phyloP scores from a whole-genome alignment of 2,797 vertebrate species.

The Emys orbicularis region DNA sequence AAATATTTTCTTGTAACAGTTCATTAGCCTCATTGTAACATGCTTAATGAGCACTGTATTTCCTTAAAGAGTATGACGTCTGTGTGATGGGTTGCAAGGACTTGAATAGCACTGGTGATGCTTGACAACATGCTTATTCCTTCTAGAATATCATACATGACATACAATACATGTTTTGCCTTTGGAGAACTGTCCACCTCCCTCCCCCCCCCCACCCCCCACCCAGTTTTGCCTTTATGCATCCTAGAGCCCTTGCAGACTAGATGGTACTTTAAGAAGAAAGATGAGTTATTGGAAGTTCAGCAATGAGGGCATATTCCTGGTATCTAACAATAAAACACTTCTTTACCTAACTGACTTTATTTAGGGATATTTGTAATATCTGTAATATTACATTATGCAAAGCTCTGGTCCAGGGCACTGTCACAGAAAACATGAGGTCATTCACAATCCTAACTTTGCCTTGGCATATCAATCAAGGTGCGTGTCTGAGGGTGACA shows the following conservation, averaged over 20 bases:
- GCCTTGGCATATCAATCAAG: not conserved
- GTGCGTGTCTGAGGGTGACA: not conserved
- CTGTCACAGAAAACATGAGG: not conserved
- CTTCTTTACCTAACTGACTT: not conserved
- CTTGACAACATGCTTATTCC: not conserved
- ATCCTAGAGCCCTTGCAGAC: not conserved
- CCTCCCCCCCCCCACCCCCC: not conserved
- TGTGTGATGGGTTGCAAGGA: not conserved
- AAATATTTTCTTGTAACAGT: slow-evolving; percentile 8
- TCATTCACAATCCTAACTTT: not conserved
- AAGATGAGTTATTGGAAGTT: not conserved
- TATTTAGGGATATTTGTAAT: not conserved
- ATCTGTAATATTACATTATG: not conserved
- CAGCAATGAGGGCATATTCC: too few relatives aligned
- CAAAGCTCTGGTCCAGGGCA: not conserved
- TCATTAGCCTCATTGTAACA: not conserved
- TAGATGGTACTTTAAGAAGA: not conserved
- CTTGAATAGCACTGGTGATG: not conserved
- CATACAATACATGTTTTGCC: not conserved
- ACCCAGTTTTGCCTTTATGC: not conserved
- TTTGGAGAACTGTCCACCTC: not conserved
- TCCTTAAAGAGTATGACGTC: not conserved
- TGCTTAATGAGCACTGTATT: not conserved
- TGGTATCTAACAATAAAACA: not conserved
- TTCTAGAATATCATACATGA: not conserved